Evolutionary conservation across 1,140 invertebrate species (phyloP).

Genomic region (Papilio dardanus): DNA sequence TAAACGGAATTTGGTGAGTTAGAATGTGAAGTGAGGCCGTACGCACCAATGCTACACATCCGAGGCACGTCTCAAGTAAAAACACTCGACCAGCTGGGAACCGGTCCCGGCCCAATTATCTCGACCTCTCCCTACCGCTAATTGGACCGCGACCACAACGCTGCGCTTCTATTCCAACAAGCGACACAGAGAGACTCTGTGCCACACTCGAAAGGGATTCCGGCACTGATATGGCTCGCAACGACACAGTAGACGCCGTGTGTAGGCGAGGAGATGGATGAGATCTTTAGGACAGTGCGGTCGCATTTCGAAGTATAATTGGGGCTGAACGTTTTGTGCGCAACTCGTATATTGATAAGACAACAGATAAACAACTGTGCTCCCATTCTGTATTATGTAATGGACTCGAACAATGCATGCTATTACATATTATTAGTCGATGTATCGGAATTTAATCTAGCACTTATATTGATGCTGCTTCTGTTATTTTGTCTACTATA

Average conservation of each 20-base stretch:
- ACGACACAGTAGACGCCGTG: slow-evolving; percentile 4
- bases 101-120: slow-evolving; percentile 57
- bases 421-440: background rate
- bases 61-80: slow-evolving; percentile 46
- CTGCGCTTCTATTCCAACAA: slow-evolving; percentile 39
- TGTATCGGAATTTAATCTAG: background rate
- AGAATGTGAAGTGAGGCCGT: slow-evolving; percentile 8
- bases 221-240: background rate
- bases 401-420: background rate
- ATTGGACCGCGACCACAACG: slow-evolving; percentile 48
- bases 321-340: slow-evolving; percentile 20
- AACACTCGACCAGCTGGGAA: slow-evolving; percentile 48
- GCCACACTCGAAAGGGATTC: slow-evolving; percentile 5
- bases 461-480: no score
- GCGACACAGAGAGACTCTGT: background rate
- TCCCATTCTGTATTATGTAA: background rate
- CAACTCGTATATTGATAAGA: slow-evolving; percentile 26
- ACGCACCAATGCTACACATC: slow-evolving; percentile 40
- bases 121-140: slow-evolving; percentile 44
- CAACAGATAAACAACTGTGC: slow-evolving; percentile 15
- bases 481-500: background rate
- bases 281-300: slow-evolving; percentile 14
- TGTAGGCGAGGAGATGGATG: background rate
- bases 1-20: background rate
- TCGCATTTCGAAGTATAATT: slow-evolving; percentile 31